These are phyloP conservation scores for Thripadectes ignobilis DNA, from an alignment of 2,797 vertebrate species.

Conservation along the genomic window DNA sequence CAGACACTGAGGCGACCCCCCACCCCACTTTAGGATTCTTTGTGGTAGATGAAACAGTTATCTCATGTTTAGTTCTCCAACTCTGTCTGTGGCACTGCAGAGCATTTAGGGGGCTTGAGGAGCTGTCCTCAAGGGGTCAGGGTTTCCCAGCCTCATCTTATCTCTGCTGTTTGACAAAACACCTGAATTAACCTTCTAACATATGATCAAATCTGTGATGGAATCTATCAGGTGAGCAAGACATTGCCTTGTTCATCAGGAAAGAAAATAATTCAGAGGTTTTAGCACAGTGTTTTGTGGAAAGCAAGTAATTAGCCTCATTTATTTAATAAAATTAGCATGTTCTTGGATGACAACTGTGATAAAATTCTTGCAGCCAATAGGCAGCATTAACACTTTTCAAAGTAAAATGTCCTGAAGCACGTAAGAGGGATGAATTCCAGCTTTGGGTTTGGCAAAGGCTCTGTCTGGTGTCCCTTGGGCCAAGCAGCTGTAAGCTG, in stretches of 20 bases:
- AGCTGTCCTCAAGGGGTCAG: background rate
- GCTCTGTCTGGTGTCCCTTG: background rate
- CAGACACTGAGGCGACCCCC: accelerated
- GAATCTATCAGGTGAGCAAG: background rate
- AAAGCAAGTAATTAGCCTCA: slow-evolving; percentile 22
- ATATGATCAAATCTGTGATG: background rate
- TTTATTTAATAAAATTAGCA: slow-evolving; percentile 7
- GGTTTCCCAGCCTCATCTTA: background rate
- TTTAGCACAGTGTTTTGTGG: background rate
- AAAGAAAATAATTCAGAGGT: slow-evolving; percentile 4
- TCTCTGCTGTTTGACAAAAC: background rate
- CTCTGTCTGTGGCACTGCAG: accelerated
- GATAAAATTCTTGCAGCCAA: background rate
- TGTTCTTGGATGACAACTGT: background rate
- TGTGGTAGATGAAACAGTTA: background rate
- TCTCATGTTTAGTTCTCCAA: background rate
- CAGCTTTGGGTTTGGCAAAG: background rate
- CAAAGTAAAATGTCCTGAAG: background rate
- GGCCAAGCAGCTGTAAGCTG: background rate
- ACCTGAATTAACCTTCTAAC: background rate
- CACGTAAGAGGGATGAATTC: background rate
- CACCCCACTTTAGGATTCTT: background rate
- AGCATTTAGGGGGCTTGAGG: background rate
- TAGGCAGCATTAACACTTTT: background rate
- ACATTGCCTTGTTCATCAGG: background rate